Percentiles rank a stretch among this genome's conserved stretches.
Conservation (phyloP, 2,888 invertebrate species). For the Leptinotarsa juncta region DNA sequence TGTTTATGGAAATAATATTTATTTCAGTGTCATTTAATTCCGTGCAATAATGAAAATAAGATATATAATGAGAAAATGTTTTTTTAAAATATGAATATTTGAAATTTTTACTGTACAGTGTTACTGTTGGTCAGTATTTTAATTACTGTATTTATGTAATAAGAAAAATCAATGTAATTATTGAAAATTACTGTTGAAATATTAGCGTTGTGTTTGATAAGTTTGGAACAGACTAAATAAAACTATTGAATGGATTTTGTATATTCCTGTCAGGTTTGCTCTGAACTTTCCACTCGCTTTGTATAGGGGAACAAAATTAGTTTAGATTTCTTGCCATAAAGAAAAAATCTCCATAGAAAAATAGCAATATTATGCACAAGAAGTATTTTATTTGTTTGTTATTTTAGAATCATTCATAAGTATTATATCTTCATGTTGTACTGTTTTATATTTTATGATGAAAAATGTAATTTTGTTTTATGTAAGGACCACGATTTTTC, state of each 20-base stretch:
- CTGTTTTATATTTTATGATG: conserved; percentile 58
- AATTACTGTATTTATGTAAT: conserved; percentile 45
- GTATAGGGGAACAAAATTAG: conserved; percentile 53
- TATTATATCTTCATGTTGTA: conserved; percentile 57
- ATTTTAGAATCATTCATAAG: conserved; percentile 50
- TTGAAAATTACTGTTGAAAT: conserved; percentile 32
- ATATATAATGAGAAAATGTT: conserved; percentile 28
- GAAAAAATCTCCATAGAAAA: conserved; percentile 51
- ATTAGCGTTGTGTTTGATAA: conserved; percentile 7
- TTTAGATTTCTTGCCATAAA: conserved; percentile 53
- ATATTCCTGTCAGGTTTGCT: neutral
- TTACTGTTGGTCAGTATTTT: conserved; percentile 60
- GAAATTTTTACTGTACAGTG: conserved; percentile 47
- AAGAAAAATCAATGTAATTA: conserved; percentile 40
- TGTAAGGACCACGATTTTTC: neutral
- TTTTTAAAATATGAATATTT: conserved; percentile 30
- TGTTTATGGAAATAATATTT: neutral
- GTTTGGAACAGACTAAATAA: conserved; percentile 1
- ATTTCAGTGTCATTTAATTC: neutral
- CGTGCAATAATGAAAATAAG: conserved; percentile 50
- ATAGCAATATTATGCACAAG: conserved; percentile 59
- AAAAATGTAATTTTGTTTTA: conserved; percentile 16
- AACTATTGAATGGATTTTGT: neutral
- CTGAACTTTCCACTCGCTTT: conserved; percentile 24
- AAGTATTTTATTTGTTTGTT: conserved; percentile 58